phyloP scores from a whole-genome alignment of 2,888 invertebrate genomes.

The Mesorhabditis spiculigera region DNA sequence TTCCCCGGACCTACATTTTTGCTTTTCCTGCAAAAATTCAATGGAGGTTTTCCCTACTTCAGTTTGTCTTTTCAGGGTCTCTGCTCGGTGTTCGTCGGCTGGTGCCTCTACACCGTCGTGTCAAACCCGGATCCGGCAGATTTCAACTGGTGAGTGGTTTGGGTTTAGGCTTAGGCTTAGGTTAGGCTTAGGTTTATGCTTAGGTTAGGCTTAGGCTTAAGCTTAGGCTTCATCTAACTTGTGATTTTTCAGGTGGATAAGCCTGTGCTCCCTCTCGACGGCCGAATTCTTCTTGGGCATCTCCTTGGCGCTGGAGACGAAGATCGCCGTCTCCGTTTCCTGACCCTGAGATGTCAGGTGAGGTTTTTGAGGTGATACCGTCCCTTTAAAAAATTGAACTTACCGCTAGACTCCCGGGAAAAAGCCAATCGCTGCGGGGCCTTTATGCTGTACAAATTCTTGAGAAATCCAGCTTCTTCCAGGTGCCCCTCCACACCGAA shows the following conservation, averaged over 20 bases:
- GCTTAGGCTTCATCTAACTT: neutral
- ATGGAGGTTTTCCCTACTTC: too few relatives aligned
- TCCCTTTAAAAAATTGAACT: too few relatives aligned
- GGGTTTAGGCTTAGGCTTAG: slow-evolving; percentile 9
- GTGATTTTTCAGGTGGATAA: neutral
- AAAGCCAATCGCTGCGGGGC: too few relatives aligned
- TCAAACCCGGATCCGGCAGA: slow-evolving; percentile 19
- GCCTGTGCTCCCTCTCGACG: neutral
- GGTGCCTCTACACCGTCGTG: neutral
- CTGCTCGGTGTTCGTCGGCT: neutral
- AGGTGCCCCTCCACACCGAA: too few relatives aligned
- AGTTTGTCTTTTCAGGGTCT: neutral
- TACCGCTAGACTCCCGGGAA: too few relatives aligned
- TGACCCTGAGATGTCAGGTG: neutral
- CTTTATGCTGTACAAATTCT: too few relatives aligned
- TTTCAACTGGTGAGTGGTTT: slow-evolving; percentile 30
- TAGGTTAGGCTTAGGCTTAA: neutral
- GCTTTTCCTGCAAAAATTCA: too few relatives aligned
- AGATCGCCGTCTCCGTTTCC: neutral
- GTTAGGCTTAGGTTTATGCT: neutral
- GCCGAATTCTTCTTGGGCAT: neutral
- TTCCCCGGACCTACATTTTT: too few relatives aligned
- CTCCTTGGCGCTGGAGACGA: neutral
- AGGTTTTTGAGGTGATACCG: too few relatives aligned
- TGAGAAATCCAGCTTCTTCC: too few relatives aligned